Evolutionary conservation across 2,888 invertebrate species (phyloP).

Genomic region (Chelonus formosanus): DNA sequence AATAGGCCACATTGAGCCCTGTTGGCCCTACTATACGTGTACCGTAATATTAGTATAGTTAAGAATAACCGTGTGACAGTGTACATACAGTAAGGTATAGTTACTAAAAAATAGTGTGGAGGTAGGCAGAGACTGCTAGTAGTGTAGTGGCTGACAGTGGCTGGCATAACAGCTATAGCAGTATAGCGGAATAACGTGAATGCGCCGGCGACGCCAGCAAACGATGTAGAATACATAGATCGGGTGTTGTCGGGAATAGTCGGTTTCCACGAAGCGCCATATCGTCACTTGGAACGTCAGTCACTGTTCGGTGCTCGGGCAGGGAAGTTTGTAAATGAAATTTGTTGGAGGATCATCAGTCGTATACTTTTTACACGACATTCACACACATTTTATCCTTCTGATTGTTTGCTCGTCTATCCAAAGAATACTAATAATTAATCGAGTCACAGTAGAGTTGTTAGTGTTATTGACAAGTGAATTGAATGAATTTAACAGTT

Average conservation of each 20-base stretch:
- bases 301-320: conserved; percentile 64
- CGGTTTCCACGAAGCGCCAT: conserved; percentile 46
- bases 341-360: no score
- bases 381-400: no score
- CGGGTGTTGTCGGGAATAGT: conserved; percentile 50
- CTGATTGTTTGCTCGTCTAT: no score
- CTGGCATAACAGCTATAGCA: conserved; percentile 14
- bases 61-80: not conserved
- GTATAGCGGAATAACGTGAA: conserved; percentile 31
- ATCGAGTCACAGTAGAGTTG: no score
- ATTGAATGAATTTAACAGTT: no score
- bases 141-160: conserved; percentile 31
- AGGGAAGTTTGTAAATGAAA: conserved; percentile 54
- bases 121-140: conserved; percentile 44
- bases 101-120: conserved; percentile 44
- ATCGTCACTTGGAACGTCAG: conserved; percentile 57
- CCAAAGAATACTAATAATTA: no score
- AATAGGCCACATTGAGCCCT: no score
- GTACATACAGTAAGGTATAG: no score
- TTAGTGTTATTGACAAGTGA: no score
- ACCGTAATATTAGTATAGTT: not conserved
- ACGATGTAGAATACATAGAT: conserved; percentile 40
- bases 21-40: not conserved
- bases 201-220: conserved; percentile 47
- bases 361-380: no score